These are phyloP conservation scores for Thunnus thynnus DNA, from an alignment of 2,113 vertebrate species.

Conservation along the genomic window DNA sequence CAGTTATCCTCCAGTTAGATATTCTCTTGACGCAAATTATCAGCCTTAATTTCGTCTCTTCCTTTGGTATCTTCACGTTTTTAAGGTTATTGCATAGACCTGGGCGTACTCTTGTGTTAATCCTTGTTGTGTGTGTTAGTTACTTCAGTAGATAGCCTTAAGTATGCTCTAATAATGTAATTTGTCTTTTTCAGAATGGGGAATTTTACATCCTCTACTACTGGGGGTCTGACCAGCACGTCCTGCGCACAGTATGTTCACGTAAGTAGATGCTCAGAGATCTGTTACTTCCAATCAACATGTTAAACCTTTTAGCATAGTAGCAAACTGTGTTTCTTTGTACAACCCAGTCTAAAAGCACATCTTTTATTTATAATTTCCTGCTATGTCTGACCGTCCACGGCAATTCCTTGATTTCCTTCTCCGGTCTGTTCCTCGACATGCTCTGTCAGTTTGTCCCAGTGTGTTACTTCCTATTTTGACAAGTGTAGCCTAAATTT, in stretches of 20 bases:
- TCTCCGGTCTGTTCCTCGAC: too few relatives aligned
- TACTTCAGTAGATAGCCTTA: background rate
- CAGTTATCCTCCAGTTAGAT: conserved; percentile 22
- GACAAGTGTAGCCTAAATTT: too few relatives aligned
- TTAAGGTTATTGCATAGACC: conserved; percentile 49
- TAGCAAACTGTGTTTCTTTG: background rate
- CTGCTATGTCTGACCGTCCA: background rate
- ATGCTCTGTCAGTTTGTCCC: background rate
- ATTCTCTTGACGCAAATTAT: conserved; percentile 28
- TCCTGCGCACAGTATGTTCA: conserved; percentile 77
- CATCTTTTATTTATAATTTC: background rate
- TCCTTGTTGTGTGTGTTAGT: background rate
- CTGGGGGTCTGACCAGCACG: conserved; percentile 62
- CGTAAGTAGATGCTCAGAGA: conserved; percentile 56
- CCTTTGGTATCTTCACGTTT: conserved; percentile 40
- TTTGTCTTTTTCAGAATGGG: conserved; percentile 83
- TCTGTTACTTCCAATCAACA: background rate
- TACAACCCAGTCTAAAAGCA: background rate
- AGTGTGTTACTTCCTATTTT: background rate
- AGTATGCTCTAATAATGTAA: background rate
- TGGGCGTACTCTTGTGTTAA: background rate
- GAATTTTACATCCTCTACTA: conserved; percentile 76
- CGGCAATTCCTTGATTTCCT: too few relatives aligned
- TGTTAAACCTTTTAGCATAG: background rate
- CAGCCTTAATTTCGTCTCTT: background rate